Evolutionary conservation across 1,140 invertebrate genomes (phyloP), one percentile per base, ranked within the genome.

Genomic region (Saccostrea echinata): DNA sequence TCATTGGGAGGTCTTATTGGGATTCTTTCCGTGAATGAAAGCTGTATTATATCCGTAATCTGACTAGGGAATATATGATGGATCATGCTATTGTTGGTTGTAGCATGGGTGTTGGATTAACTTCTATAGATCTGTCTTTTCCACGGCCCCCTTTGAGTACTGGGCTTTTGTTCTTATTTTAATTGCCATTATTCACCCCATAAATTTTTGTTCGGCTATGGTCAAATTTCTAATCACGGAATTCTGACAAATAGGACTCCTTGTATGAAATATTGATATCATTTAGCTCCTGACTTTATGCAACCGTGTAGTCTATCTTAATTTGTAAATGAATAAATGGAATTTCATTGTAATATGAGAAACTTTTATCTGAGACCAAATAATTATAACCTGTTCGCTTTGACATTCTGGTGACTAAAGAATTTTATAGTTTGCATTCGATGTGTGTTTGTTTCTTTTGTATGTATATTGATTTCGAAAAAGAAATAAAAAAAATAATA

Each of bases 151-250:
- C 11, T 76, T 76, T 30, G 68, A 30, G 24, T 76, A 27, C 27
- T 33, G 24, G 27, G 16, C 68, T 76, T 30, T 76, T 76, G 68
- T 76, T 76, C 24, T 76, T 76, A 76, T 76, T 76, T 76, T 76
- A 76, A 76, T 76, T 76, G 68, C 68, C 27, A 16, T 76, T 76
- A 30, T 76, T 76, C 68, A 33, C 68, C 24, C 27, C 8, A 24
- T n/a, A 76, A 30, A 76, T 30, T 76, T 76, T 30, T 27, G 68
- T 27, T 76, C 68, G 33, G 27, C 13, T 27, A 27, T 76, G 16
- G 27, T 76, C 68, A 76, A 76, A 76, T 76, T 76, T 76, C 68
- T 76, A 76, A 76, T 76, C 27, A 33, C 68, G 68, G 24, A 33
- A 76, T 76, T 76, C 55, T 33, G 16, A 27, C 27, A 30, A 27